phyloP scores from a whole-genome alignment of 2,113 vertebrate genomes.

The Choloepus hoffmanni region DNA sequence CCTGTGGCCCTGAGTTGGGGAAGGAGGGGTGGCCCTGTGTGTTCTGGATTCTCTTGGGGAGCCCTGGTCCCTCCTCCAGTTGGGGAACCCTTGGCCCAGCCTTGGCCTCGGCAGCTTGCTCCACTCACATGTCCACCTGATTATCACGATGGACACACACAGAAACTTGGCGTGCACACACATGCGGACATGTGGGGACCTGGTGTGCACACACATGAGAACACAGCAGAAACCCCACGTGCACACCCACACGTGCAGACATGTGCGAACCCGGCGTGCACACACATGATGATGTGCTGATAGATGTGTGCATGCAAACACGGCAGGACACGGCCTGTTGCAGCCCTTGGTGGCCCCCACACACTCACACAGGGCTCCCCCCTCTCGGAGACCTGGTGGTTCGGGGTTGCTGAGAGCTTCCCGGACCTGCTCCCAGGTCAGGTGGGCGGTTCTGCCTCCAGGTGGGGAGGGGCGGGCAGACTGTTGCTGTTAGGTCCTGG shows the following conservation, averaged over 20 bases:
- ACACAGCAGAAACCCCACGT: too few species aligned
- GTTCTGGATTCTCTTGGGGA: neutral
- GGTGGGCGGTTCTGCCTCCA: neutral
- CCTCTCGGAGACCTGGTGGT: neutral
- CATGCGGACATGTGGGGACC: too few species aligned
- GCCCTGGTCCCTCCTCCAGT: rapidly evolving
- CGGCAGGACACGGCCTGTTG: neutral
- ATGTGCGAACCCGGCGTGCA: too few species aligned
- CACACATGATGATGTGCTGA: too few species aligned
- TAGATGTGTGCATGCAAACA: rapidly evolving
- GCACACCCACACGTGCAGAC: too few species aligned
- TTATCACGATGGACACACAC: rapidly evolving
- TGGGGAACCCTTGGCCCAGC: neutral
- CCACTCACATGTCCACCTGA: too few species aligned
- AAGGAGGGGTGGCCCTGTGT: rapidly evolving
- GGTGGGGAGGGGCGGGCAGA: neutral
- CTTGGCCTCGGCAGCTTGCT: neutral
- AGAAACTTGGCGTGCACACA: rapidly evolving
- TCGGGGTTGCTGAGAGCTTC: neutral
- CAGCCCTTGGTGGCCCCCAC: neutral
- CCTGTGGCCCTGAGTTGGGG: neutral
- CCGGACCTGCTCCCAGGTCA: neutral
- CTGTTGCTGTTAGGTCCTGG: rapidly evolving
- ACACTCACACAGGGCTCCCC: rapidly evolving
- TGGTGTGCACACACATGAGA: too few species aligned